Conservation (phyloP, 2,113 vertebrate genomes). For the Crotalus tigris region DNA sequence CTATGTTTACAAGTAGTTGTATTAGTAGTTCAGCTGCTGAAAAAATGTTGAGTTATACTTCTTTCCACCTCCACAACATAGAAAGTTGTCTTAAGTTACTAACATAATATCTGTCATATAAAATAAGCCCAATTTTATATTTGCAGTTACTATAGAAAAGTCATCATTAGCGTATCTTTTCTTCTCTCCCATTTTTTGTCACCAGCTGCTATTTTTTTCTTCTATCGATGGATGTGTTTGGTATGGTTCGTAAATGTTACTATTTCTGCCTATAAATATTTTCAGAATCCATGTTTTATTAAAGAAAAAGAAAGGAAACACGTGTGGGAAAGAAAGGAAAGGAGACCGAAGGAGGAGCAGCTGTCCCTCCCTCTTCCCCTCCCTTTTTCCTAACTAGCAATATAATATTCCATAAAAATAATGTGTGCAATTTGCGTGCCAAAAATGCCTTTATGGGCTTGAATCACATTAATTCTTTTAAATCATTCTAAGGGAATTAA, state of each 20-base stretch:
- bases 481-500: slow-evolving; percentile 52
- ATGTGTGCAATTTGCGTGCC: slow-evolving; percentile 54
- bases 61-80: not conserved
- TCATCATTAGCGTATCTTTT: slow-evolving; percentile 21
- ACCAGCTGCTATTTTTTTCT: slow-evolving; percentile 38
- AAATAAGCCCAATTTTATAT: not conserved
- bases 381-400: not conserved
- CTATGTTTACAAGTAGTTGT: not conserved
- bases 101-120: not conserved
- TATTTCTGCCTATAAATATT: slow-evolving; percentile 55
- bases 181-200: not conserved
- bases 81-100: not conserved
- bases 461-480: slow-evolving; percentile 60
- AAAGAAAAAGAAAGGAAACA: slow-evolving; percentile 2
- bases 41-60: not conserved
- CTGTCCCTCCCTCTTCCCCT: not conserved
- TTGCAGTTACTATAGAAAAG: slow-evolving; percentile 11
- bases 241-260: slow-evolving; percentile 43
- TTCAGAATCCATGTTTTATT: slow-evolving; percentile 46
- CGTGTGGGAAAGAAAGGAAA: not conserved
- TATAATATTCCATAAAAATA: slow-evolving; percentile 45
- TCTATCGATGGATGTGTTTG: slow-evolving; percentile 48
- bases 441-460: slow-evolving; percentile 58
- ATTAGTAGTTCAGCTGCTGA: not conserved
- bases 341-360: not conserved